Evolutionary conservation across 2,797 vertebrate genomes (phyloP), one percentile per base, ranked within the genome.

Genomic region (Momotus momota): DNA sequence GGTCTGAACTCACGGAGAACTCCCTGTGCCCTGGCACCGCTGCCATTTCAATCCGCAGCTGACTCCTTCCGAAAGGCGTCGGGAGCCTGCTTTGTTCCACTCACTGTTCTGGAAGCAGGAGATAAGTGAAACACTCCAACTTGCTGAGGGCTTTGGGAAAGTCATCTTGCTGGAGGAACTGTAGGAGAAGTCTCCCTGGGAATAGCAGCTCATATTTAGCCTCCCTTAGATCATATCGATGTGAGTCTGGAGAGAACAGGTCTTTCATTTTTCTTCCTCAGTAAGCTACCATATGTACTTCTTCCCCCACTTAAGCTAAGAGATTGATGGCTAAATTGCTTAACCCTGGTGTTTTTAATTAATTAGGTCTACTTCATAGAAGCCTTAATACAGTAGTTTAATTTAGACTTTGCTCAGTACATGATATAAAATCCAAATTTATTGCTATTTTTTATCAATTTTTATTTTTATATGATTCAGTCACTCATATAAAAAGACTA

Each of bases 331-430:
- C 88, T 97, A 97, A 97, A 97, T 97, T 97, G 96, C 97, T 98
- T 96, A 97, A 96, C 96, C 93, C 95, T 94, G 78, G 88, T 98
- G 96, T 95, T 98, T 98, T 97, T 97, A 98, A 98, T 98, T 98
- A 98, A 97, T 98, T 97, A 97, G 88, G 82, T 96, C 97, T 97
- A 96, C 92, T 93, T 95, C 95, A 94, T 43, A 93, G 96, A 90
- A 96, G 90, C 92, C 97, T 97, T 98, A 98, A 96, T 97, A 94
- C 97, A 97, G 96, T 97, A 96, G 96, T 97, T 98, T 98, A 97
- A 98, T 98, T 98, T 97, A 96, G 96, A 93, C 95, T 97, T 97
- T 97, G 92, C 81, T 94, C 94, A 27, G 75, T 93, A 86, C 67
- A 81, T 74, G 88, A 97, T 94, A 97, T 97, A 98, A 98, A 98